Conservation (phyloP, 2,888 invertebrate species). For the Chamaedrilus cognettii region DNA sequence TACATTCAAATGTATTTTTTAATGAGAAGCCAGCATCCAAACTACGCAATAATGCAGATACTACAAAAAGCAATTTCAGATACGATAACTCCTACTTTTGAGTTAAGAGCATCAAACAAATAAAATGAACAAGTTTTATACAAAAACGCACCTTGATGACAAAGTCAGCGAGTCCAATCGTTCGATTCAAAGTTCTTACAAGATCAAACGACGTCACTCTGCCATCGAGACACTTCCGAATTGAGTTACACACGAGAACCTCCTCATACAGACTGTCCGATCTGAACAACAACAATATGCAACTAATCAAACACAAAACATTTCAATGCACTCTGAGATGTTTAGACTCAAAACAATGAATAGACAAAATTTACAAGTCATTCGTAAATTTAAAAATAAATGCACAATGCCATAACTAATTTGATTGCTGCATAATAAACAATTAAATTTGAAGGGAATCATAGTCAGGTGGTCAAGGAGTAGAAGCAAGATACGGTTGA, state of each 20-base stretch:
- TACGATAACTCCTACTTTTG: slow-evolving; percentile 9
- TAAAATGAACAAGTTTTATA: too few species aligned
- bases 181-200: slow-evolving; percentile 13
- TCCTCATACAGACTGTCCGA: slow-evolving; percentile 24
- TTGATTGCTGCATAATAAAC: too few species aligned
- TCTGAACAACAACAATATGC: slow-evolving; percentile 2
- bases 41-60: slow-evolving; percentile 4
- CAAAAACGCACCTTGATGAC: slow-evolving; percentile 16
- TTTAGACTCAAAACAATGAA: background rate
- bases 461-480: too few species aligned
- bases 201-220: slow-evolving; percentile 10
- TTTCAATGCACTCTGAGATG: background rate
- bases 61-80: slow-evolving; percentile 16
- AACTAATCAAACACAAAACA: background rate
- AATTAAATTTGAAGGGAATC: too few species aligned
- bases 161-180: slow-evolving; percentile 15
- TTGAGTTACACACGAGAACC: slow-evolving; percentile 21
- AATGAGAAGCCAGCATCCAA: too few species aligned
- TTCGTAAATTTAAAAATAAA: too few species aligned
- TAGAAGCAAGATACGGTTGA: too few species aligned
- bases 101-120: slow-evolving; percentile 14
- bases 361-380: too few species aligned
- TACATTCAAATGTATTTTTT: too few species aligned
- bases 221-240: slow-evolving; percentile 13
- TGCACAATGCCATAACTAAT: too few species aligned